Evolutionary conservation across 2,797 vertebrate genomes (phyloP), one percentile per base, ranked within the genome.

Genomic region (Phrynocephalus forsythii): DNA sequence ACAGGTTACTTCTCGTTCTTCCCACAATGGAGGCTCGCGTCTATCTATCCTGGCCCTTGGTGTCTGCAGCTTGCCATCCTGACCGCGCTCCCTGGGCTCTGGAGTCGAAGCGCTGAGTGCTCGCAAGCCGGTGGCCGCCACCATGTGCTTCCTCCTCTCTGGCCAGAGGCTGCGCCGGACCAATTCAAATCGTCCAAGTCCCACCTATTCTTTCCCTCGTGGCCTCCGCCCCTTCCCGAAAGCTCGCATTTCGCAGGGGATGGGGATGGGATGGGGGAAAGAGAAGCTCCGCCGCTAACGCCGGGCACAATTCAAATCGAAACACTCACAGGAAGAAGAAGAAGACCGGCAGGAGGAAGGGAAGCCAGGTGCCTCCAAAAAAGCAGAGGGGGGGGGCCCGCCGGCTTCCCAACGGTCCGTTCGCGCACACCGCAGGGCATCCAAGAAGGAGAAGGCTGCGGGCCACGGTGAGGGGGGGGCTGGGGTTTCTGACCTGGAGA

Each of bases 101-200:
- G 2, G 48, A 50, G 22, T 3, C 66, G 8, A 52, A 33, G 50
- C 68, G 56, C 26, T 22, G 13, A 50, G 33, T 72, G 68, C 24
- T n/a, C 1, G 48, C 56, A 22, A 63, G 87, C 79, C 82, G 44
- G 81, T 15, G 73, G 68, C 1, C 38, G 38, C 56, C 6, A 80
- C 44, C 83, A 85, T 80, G 87, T 80, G 87, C 79, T 85, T 5
- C 79, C 44, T 5, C 79, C 44, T 56, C 52, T 9, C 52, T 56
- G 52, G 52, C 6, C 52, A 80, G 67, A 28, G 66, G 72, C 72
- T 52, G 73, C 38, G 72, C 67, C 67, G 20, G 7, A 11, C 76
- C 73, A 52, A 69, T 90, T 90, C 88, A 87, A 90, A 90, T n/a
- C 82, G 56, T 50, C 79, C 67, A 86, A 89, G 79, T 72, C 84